Evolutionary conservation across 2,888 invertebrate genomes (phyloP).

Genomic region (Branchellion lobata): DNA sequence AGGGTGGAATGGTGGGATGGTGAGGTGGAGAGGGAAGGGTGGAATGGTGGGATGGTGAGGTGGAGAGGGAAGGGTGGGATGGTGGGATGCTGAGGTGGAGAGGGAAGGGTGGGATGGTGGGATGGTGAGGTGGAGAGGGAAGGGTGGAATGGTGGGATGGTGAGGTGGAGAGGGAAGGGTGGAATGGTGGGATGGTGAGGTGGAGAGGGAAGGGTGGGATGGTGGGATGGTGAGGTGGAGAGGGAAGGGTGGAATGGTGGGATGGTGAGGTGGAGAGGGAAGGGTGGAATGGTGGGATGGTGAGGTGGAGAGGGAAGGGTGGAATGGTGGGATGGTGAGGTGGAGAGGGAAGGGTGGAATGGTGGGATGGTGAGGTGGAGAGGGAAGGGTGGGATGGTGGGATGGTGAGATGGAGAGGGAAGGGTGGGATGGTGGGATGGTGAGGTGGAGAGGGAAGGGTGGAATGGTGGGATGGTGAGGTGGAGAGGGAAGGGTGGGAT

Average conservation of each 20-base stretch:
- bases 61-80: constrained; percentile 56
- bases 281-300: constrained; percentile 56
- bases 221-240: constrained; percentile 53
- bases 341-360: constrained; percentile 60
- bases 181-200: constrained; percentile 61
- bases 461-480: too few relatives aligned
- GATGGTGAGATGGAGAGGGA: constrained; percentile 60
- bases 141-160: constrained; percentile 61
- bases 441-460: constrained; percentile 61
- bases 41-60: constrained; percentile 57
- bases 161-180: constrained; percentile 53
- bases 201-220: constrained; percentile 60
- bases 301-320: constrained; percentile 59
- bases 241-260: constrained; percentile 62
- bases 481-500: too few relatives aligned
- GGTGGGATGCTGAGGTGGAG: constrained; percentile 60
- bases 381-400: constrained; percentile 58
- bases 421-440: constrained; percentile 59
- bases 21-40: constrained; percentile 60
- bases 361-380: constrained; percentile 53
- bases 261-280: constrained; percentile 59
- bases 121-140: constrained; percentile 54
- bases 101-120: constrained; percentile 60
- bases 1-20: constrained; percentile 56
- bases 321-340: constrained; percentile 60